A percentile compares a stretch with the other conserved stretches of the same genome.
Conservation (phyloP, 2,888 invertebrate genomes). For the Rhagonycha lutea region DNA sequence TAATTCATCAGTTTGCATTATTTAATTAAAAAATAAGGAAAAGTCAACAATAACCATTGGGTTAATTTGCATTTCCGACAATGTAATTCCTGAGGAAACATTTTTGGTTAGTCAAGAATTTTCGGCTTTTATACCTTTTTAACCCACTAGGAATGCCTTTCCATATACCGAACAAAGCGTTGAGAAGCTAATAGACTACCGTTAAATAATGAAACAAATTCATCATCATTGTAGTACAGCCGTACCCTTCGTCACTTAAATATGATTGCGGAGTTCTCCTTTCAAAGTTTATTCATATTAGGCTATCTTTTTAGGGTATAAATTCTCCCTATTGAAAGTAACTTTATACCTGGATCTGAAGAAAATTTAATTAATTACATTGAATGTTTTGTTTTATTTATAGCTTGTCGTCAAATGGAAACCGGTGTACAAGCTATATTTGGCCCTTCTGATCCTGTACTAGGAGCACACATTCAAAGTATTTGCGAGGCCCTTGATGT, state of each 20-base stretch:
- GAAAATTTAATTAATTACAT: neutral
- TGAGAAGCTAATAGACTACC: neutral
- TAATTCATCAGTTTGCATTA: too few relatives aligned
- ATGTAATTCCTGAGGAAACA: too few relatives aligned
- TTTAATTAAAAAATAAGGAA: too few relatives aligned
- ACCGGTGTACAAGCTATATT: conserved; percentile 86
- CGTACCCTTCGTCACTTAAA: neutral
- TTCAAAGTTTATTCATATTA: neutral
- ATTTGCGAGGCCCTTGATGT: conserved; percentile 87
- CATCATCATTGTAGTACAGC: neutral
- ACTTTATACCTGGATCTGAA: neutral
- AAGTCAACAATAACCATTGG: too few relatives aligned
- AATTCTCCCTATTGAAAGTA: neutral
- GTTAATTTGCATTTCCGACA: too few relatives aligned
- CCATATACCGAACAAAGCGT: neutral
- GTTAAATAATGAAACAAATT: neutral
- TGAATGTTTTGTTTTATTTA: conserved; percentile 43
- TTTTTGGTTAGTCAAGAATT: neutral
- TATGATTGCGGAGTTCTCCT: neutral
- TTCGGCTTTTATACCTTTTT: neutral
- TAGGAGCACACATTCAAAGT: conserved; percentile 84
- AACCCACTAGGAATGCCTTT: neutral
- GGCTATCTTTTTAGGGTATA: neutral
- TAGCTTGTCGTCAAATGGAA: conserved; percentile 82
- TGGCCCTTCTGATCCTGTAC: conserved; percentile 82